A percentile compares a stretch with the other conserved stretches of the same genome.
These are phyloP conservation scores for Myoxocephalus aenaeus DNA, from an alignment of 2,797 vertebrate species.

Conservation along the genomic window DNA sequence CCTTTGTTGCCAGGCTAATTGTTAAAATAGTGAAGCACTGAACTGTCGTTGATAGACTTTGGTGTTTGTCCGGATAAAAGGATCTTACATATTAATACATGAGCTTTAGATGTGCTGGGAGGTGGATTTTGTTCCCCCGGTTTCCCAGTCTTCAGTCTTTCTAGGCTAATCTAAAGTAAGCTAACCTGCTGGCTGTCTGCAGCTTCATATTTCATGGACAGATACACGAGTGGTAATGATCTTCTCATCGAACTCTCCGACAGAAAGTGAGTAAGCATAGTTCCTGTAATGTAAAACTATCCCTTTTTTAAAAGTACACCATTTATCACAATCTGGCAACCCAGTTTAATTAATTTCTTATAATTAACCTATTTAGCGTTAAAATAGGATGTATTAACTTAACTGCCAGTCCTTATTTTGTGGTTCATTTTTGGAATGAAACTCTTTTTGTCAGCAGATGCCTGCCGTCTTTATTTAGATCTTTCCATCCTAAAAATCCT, in stretches of 20 bases:
- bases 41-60: background rate
- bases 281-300: background rate
- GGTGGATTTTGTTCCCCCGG: background rate
- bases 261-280: background rate
- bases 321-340: background rate
- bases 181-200: background rate
- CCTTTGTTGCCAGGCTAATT: background rate
- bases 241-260: background rate
- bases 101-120: background rate
- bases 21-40: background rate
- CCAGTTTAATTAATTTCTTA: background rate
- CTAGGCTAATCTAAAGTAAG: background rate
- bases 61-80: background rate
- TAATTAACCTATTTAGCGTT: background rate
- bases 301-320: background rate
- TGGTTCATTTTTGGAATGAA: constrained; percentile 23
- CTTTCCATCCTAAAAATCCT: constrained; percentile 1
- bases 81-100: background rate
- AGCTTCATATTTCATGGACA: background rate
- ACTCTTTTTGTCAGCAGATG: constrained; percentile 1
- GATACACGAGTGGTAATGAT: background rate
- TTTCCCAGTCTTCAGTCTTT: background rate
- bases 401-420: background rate
- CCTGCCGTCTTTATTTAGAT: background rate
- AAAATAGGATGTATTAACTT: too few relatives aligned